Evolutionary conservation across 2,888 invertebrate genomes (phyloP).

Genomic region (Cotesia congregata): DNA sequence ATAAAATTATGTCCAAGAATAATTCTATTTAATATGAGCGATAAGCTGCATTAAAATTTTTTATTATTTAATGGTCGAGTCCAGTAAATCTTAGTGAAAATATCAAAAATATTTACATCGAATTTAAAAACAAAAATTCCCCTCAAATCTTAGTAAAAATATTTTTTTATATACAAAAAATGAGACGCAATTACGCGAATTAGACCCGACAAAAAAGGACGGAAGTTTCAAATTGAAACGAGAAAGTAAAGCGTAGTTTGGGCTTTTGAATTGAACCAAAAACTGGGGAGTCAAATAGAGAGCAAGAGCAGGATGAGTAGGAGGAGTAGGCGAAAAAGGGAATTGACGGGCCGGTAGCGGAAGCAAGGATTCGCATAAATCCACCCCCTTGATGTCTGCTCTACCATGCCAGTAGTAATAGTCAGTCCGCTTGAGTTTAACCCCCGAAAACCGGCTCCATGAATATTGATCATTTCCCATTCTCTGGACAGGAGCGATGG

Average conservation of each 20-base stretch:
- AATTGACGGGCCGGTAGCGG: conserved; percentile 41
- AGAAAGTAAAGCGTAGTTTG: conserved; percentile 5
- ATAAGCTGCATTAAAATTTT: background rate
- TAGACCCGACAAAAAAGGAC: background rate
- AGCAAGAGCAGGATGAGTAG: conserved; percentile 29
- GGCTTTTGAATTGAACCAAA: conserved; percentile 18
- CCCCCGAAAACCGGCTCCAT: conserved; percentile 56
- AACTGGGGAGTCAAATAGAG: conserved; percentile 22
- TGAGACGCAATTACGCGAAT: background rate
- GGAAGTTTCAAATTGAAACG: conserved; percentile 36
- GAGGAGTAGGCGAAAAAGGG: conserved; percentile 20
- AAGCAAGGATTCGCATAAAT: conserved; percentile 66
- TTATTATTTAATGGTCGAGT: background rate
- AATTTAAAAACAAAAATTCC: background rate
- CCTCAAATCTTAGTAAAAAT: too few species aligned
- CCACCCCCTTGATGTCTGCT: conserved; percentile 55
- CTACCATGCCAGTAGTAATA: conserved; percentile 24
- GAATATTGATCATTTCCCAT: conserved; percentile 68
- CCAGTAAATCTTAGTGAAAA: too few species aligned
- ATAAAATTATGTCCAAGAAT: background rate
- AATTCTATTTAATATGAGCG: background rate
- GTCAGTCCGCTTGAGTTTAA: conserved; percentile 30
- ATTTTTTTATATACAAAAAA: too few species aligned
- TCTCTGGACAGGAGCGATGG: conserved; percentile 45
- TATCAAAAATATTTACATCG: background rate